Conservation (phyloP, 2,888 invertebrate species). For the Cactoblastis cactorum region DNA sequence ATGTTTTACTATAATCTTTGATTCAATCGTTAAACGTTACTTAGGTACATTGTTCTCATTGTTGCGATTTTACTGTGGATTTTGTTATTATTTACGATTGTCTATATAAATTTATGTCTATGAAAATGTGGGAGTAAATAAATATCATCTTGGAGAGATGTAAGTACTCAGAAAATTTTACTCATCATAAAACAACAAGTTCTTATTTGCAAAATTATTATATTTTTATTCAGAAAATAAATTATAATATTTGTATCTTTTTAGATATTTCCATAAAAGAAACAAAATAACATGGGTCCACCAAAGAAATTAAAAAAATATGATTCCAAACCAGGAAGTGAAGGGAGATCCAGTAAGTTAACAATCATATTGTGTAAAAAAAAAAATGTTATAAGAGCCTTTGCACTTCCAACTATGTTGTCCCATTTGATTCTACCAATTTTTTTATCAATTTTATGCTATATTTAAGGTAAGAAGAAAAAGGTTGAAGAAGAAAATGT, state of each 20-base stretch:
- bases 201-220: no score
- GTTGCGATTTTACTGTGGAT: no score
- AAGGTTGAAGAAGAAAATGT: conserved; percentile 76
- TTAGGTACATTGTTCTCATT: no score
- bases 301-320: conserved; percentile 72
- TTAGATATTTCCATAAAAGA: not conserved
- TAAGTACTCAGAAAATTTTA: not conserved
- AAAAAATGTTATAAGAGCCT: no score
- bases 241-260: not conserved
- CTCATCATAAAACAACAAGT: not conserved
- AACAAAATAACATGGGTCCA: conserved; percentile 54
- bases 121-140: not conserved
- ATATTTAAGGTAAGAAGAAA: conserved; percentile 75
- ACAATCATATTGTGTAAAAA: not conserved
- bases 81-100: no score
- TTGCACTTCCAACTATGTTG: no score
- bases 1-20: no score
- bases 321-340: conserved; percentile 64
- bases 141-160: not conserved
- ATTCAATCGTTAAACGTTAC: no score
- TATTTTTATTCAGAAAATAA: not conserved
- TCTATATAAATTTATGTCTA: no score
- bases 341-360: conserved; percentile 61
- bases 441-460: not conserved
- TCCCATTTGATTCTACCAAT: no score